A percentile compares a stretch with the other conserved stretches of the same genome.
Evolutionary conservation across 2,888 invertebrate genomes (phyloP).

Genomic region (Glaucopsyche alexis): DNA sequence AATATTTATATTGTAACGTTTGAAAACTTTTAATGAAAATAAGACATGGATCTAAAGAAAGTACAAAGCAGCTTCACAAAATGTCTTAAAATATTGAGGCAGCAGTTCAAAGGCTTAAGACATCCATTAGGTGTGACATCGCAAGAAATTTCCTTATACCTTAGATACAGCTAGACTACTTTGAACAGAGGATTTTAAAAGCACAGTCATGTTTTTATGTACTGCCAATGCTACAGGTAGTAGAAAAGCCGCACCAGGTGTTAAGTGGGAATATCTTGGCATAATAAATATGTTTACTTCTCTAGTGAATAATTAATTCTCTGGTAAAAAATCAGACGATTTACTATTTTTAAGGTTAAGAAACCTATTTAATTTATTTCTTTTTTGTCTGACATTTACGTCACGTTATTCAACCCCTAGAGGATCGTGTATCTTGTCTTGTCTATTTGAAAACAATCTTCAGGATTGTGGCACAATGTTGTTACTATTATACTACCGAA

Average conservation of each 20-base stretch:
- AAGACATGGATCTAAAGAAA: not conserved
- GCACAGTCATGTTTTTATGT: slow-evolving; percentile 1
- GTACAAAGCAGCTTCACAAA: not conserved
- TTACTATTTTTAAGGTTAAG: too few species aligned
- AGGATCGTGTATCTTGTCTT: slow-evolving; percentile 8
- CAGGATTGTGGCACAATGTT: not conserved
- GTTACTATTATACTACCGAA: not conserved
- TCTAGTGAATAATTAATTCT: too few species aligned
- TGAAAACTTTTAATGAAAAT: not conserved
- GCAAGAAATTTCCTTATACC: not conserved
- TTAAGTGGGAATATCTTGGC: not conserved
- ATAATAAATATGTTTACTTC: too few species aligned
- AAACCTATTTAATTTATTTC: too few species aligned
- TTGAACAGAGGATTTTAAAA: not conserved
- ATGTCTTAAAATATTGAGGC: not conserved
- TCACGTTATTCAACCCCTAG: not conserved
- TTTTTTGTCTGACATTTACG: not conserved
- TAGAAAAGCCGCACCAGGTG: not conserved
- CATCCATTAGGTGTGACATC: not conserved
- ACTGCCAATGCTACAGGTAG: not conserved
- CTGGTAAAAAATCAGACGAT: too few species aligned
- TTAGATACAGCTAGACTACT: not conserved
- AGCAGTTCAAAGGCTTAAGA: not conserved
- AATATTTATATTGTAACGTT: not conserved
- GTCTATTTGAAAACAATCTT: slow-evolving; percentile 10